Evolutionary conservation across 2,888 invertebrate genomes (phyloP), one percentile per base, ranked within the genome.

Genomic region (Drosophila rubida): DNA sequence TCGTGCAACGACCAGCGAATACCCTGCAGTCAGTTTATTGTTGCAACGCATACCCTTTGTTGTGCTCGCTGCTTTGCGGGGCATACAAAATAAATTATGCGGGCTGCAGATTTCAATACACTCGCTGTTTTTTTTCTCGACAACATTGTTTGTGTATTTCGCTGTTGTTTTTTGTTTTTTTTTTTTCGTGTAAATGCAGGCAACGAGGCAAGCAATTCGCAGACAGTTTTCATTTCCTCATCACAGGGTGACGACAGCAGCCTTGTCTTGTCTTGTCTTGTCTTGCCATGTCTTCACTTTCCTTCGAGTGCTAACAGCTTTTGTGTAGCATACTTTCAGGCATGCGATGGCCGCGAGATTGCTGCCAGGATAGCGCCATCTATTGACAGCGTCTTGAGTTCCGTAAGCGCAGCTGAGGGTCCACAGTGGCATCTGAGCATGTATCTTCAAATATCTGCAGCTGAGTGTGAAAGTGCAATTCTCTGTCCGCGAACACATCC

Each of bases 191-290:
- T 27, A n/a, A n/a, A n/a, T 35, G 62, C 45, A 62, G 37, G 41
- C 71, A 69, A 48, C 51, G 69, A 58, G 53, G 53, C 65, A 50
- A 49, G 30, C 57, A 69, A 70, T 62, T 57, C 48, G 16, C 50
- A 53, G 57, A 58, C 64, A 46, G 64, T 55, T 51, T 14, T n/a
- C 30, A 42, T 39, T 50, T 62, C 45, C 22, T 19, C 49, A 37
- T 32, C 27, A 6, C 23, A 8, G 35, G 9, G 2, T 35, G 13
- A 6, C 22, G 14, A 22, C 32, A 16, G 25, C 44, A 11, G 44
- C 48, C 53, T 39, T 60, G 69, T 59, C 48, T n/a, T 32, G 30
- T 30, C 30, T 4, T 32, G 4, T 11, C 32, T 27, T 25, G 30
- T 30, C 30, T 30, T 30, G 35, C 23, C 37, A 37, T 44, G 19